These are phyloP conservation scores for Drosophila virilis DNA, from an alignment of 1,140 invertebrate genomes.

Conservation along the genomic window DNA sequence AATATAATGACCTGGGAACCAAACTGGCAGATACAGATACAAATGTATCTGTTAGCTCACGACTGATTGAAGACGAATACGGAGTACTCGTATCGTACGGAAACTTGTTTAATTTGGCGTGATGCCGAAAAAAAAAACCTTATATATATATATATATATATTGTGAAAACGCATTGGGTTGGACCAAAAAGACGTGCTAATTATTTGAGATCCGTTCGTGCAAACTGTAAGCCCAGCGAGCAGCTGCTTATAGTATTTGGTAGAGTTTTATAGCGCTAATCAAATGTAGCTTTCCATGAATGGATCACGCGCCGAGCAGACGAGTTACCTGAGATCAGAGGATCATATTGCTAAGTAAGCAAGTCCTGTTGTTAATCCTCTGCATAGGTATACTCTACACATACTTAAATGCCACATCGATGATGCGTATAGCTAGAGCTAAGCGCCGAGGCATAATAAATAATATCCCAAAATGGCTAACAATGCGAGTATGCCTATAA, in stretches of 20 bases:
- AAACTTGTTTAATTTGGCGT: constrained; percentile 69
- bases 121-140: constrained; percentile 34
- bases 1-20: constrained; percentile 54
- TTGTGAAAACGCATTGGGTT: constrained; percentile 19
- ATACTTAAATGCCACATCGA: constrained; percentile 7
- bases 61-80: constrained; percentile 32
- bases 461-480: constrained; percentile 52
- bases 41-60: constrained; percentile 29
- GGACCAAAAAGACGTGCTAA: constrained; percentile 49
- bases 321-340: constrained; percentile 17
- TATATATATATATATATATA: constrained; percentile 35
- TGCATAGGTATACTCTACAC: not conserved
- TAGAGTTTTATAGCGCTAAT: not conserved
- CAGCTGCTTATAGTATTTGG: not conserved
- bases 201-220: constrained; percentile 15
- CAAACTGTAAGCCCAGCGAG: not conserved
- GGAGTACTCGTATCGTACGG: constrained; percentile 40
- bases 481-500: constrained; percentile 14
- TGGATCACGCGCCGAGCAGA: not conserved
- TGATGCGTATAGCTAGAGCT: constrained; percentile 9
- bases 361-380: not conserved
- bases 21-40: constrained; percentile 28
- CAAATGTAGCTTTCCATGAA: constrained; percentile 1
- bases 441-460: constrained; percentile 7
- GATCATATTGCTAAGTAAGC: not conserved